Evolutionary conservation across 1,140 invertebrate species (phyloP), one percentile per base, ranked within the genome.

Genomic region (Trissolcus basalis): DNA sequence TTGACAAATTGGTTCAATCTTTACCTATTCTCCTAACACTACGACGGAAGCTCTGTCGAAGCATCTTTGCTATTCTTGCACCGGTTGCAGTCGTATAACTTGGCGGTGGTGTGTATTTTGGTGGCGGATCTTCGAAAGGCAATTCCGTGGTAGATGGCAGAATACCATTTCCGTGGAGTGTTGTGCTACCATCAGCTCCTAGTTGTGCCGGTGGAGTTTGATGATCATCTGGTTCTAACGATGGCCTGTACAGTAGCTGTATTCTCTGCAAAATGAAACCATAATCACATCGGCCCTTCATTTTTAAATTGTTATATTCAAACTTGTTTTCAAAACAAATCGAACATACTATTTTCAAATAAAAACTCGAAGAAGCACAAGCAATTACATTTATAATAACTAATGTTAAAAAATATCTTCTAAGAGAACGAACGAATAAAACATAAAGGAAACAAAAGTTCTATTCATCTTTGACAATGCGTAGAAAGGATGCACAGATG

Each of bases 41-140:
- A 35, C 94, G 87, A n/a, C 95, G 85, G 27, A 96, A 91, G 80
- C 94, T 95, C 79, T 94, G 93, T 0, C 95, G 89, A 32, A 96
- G 81, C 70, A 96, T 88, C 77, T 96, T 96, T 3, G 94, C 93
- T 60, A 95, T 91, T 49, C 93, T 91, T 0, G 93, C 93, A 9
- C 95, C 95, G 0, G 96, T 97, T 0, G 96, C 96, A 9, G 95
- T 97, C 4, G 95, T 95, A 82, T 97, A 97, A 14, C 94, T 96
- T 1, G 96, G 96, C 1, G 96, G 96, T 7, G 96, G 96, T 0
- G 95, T 97, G 82, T 97, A 97, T 84, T 97, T 97, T 12, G 96
- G 96, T 9, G 96, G 96, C 6, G 95, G 95, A 88, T 96, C 95
- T 80, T 94, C 92, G 8, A 90, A 89, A 47, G 88, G 85, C 58